phyloP scores from a whole-genome alignment of 1,140 invertebrate species.

The Protaetia brevitarsis region DNA sequence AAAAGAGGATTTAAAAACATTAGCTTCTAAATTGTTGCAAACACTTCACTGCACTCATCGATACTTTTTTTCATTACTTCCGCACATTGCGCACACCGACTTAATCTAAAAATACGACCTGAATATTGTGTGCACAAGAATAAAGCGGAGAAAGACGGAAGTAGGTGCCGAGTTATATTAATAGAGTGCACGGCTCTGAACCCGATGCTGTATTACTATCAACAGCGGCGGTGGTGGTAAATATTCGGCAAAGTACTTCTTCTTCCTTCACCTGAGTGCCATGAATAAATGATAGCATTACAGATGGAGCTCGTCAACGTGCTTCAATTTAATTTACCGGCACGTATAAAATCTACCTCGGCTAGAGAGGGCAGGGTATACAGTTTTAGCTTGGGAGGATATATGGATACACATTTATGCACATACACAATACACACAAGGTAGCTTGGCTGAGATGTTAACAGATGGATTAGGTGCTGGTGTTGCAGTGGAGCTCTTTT shows the following conservation, averaged over 20 bases:
- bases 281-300: slow-evolving; percentile 22
- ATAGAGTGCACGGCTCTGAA: slow-evolving; percentile 4
- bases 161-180: slow-evolving; percentile 16
- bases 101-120: slow-evolving; percentile 9
- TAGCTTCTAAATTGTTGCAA: background rate
- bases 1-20: background rate
- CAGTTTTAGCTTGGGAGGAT: slow-evolving; percentile 10
- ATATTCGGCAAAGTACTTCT: slow-evolving; percentile 12
- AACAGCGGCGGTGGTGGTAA: background rate
- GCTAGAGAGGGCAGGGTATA: background rate
- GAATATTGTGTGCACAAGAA: slow-evolving; percentile 6
- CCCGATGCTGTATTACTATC: slow-evolving; percentile 9
- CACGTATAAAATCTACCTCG: slow-evolving; percentile 19
- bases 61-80: slow-evolving; percentile 5
- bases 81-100: background rate
- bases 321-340: slow-evolving; percentile 23
- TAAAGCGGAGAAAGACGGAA: background rate
- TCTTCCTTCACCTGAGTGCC: slow-evolving; percentile 21
- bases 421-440: background rate
- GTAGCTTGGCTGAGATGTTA: background rate
- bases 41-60: background rate
- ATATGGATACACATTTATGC: slow-evolving; percentile 8
- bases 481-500: background rate
- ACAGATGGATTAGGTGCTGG: background rate
- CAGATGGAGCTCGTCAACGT: slow-evolving; percentile 22